These are phyloP conservation scores for Antechinus stuartii DNA, from an alignment of 2,113 vertebrate species.

Conservation along the genomic window DNA sequence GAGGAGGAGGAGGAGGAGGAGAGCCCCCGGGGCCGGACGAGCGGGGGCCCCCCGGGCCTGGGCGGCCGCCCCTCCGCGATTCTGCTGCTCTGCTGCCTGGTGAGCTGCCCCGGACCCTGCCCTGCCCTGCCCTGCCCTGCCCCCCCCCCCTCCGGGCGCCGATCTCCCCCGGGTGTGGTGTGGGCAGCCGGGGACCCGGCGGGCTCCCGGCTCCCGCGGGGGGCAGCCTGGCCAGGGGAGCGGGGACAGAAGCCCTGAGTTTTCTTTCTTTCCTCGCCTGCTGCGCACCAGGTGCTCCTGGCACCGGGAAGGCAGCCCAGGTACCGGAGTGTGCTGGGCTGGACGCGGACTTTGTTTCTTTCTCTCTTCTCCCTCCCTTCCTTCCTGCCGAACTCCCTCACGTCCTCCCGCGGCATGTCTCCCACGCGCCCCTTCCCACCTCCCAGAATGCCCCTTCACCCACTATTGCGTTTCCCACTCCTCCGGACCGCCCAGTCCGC, in stretches of 20 bases:
- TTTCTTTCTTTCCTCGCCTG: conserved; percentile 37
- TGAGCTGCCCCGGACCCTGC: conserved; percentile 71
- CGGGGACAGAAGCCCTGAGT: conserved; percentile 32
- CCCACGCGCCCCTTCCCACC: neutral
- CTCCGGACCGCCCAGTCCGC: neutral
- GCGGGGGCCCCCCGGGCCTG: conserved; percentile 52
- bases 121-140: neutral
- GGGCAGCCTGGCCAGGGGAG: neutral
- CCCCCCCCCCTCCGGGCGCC: neutral
- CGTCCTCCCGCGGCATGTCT: neutral
- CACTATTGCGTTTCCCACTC: neutral
- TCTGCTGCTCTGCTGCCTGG: conserved; percentile 75
- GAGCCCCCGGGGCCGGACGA: neutral
- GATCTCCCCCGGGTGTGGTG: neutral
- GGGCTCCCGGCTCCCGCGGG: conserved; percentile 21
- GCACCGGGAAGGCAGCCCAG: conserved; percentile 44
- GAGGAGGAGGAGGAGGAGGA: neutral
- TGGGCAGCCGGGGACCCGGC: neutral
- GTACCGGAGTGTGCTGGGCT: conserved; percentile 39
- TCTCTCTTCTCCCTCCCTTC: neutral
- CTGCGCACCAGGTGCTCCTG: conserved; percentile 50
- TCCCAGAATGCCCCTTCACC: neutral
- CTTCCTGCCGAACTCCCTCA: neutral
- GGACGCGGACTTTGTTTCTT: conserved; percentile 22
- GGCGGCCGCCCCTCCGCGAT: conserved; percentile 60